Base-by-base conservation (phyloP, 2,888 invertebrate genomes). In the Erebia aethiops region DNA sequence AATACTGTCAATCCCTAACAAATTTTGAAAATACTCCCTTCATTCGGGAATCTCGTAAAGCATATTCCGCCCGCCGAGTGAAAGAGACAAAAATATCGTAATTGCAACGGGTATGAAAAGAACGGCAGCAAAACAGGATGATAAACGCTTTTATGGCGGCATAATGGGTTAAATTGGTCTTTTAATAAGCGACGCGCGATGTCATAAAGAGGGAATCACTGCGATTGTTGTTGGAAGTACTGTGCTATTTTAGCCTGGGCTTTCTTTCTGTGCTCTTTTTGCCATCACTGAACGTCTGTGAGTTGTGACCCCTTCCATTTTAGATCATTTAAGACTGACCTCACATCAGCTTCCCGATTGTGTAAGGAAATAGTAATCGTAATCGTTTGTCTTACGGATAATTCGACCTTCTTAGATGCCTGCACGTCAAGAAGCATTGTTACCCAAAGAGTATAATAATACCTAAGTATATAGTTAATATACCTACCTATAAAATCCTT, bases 141-240 rank as follows among this genome's bases (percentile, higher is more conserved):
- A 91, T 88, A 89, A 87, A 89, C 88, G 87, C 87, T 89, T 89
- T 90, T 91, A 90, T 89, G 88, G 89, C 87, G 87, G 86, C 86
- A 87, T 91, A 92, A 91, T 92, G 91, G 91, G 89, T 92, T 90
- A 89, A 92, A 92, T 91, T 91, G 91, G 91, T 91, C 85, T 86
- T 88, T 88, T 88, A 90, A 88, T 89, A 89, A 89, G 87, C 58
- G 58, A 67, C 67, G 67, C 49, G 65, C 58, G 69, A 63, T 67
- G 70, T 65, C 69, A 63, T 63, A 67, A 61, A 54, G 64, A 57
- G 57, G 68, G 61, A 65, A 65, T 62, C 26, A 71, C 60, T 52
- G 46, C 62, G 67, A 51, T 68, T 73, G 69, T 57, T 54, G 58
- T 46, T 65, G n/a, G 41, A 16, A 10, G 11, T n/a, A 18, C 46